These are phyloP conservation scores for Gymnopithys bicolor DNA, from an alignment of 2,797 vertebrate genomes.

Conservation along the genomic window DNA sequence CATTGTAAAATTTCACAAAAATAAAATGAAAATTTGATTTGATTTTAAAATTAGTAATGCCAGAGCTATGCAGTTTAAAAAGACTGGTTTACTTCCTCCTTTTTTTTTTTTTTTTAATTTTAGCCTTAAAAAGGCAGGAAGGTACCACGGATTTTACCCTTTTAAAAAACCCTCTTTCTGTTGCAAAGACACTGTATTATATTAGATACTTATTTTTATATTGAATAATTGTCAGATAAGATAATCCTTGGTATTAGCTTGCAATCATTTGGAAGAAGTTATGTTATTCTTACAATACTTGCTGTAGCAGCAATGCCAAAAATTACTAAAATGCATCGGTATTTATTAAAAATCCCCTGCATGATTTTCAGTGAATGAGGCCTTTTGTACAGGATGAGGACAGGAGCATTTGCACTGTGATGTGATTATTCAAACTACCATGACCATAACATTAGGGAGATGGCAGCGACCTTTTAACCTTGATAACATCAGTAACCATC, in stretches of 20 bases:
- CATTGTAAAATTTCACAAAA: not conserved
- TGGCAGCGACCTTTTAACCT: slow-evolving; percentile 11
- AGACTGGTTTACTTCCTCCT: fast-evolving
- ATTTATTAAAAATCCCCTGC: slow-evolving; percentile 33
- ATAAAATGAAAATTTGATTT: not conserved
- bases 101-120: not conserved
- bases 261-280: not conserved
- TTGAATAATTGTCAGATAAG: not conserved
- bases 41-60: not conserved
- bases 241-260: not conserved
- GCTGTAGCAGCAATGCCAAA: not conserved
- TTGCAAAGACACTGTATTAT: not conserved
- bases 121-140: not conserved
- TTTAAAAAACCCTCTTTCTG: not conserved
- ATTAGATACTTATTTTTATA: not conserved
- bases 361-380: not conserved
- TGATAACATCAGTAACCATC: not conserved
- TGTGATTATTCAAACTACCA: slow-evolving; percentile 9
- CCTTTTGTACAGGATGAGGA: not conserved
- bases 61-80: not conserved
- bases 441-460: not conserved
- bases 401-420: not conserved
- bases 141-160: not conserved
- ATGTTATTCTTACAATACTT: not conserved
- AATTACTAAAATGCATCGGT: not conserved